Evolutionary conservation across 2,113 vertebrate genomes (phyloP).

Genomic region (Himantopus leucocephalus): DNA sequence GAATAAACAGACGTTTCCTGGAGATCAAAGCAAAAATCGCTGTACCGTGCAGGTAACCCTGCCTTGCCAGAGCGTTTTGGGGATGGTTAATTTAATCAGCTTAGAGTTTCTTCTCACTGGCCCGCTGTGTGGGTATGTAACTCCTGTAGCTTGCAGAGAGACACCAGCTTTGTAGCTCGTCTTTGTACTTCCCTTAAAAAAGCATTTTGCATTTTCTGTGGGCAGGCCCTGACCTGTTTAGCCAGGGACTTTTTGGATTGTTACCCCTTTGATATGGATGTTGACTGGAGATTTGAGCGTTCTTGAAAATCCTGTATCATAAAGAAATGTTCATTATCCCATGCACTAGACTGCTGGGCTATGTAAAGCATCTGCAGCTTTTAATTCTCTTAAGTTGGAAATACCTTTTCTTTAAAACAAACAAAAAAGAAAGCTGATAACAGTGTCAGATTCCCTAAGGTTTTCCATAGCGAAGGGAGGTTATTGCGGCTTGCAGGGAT

Average conservation of each 20-base stretch:
- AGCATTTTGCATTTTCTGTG: constrained; percentile 23
- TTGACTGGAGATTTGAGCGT: constrained; percentile 33
- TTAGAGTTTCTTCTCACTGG: not conserved
- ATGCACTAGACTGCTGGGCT: not conserved
- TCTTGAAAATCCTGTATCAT: constrained; percentile 62
- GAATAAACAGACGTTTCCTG: not conserved
- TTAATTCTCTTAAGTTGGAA: not conserved
- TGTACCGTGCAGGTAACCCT: constrained; percentile 24
- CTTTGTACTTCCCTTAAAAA: not conserved
- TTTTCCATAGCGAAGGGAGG: not conserved
- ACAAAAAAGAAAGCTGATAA: not conserved
- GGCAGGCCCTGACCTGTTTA: constrained; percentile 41
- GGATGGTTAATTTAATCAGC: not conserved
- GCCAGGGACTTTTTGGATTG: not conserved
- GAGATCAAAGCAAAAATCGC: not conserved
- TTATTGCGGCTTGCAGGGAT: not conserved
- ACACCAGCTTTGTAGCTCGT: not conserved
- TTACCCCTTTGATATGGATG: constrained; percentile 42
- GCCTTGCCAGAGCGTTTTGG: not conserved
- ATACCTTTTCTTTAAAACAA: not conserved
- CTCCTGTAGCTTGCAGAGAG: not conserved
- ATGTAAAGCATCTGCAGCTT: not conserved
- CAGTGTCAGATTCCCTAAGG: not conserved
- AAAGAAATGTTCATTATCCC: constrained; percentile 7
- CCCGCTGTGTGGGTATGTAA: not conserved